Evolutionary conservation across 2,113 vertebrate genomes (phyloP).

Genomic region (Gymnorhina tibicen): DNA sequence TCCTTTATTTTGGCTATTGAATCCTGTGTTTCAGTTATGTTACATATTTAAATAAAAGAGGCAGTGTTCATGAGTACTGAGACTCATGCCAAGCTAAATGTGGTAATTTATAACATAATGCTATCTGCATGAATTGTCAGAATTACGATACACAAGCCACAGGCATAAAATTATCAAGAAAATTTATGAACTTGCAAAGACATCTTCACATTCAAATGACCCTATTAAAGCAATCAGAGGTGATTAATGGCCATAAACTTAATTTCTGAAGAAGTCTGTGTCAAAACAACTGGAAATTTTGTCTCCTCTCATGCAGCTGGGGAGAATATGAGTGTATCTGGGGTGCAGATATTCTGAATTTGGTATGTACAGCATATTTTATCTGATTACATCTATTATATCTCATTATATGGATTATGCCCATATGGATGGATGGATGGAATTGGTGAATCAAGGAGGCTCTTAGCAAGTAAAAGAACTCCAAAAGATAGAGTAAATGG

Average conservation of each 20-base stretch:
- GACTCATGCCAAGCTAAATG: constrained; percentile 20
- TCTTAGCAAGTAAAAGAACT: background rate
- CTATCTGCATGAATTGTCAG: constrained; percentile 63
- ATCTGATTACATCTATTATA: background rate
- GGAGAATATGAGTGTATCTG: background rate
- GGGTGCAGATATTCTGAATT: background rate
- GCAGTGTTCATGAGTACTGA: background rate
- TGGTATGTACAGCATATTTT: background rate
- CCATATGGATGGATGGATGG: background rate
- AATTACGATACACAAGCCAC: constrained; percentile 34
- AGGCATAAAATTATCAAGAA: constrained; percentile 33
- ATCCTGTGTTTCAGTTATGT: background rate
- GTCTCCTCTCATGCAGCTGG: background rate
- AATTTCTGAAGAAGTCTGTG: background rate
- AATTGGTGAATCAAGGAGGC: background rate
- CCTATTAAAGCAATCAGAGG: background rate
- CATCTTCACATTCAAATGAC: constrained; percentile 26
- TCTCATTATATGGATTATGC: background rate
- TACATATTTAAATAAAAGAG: background rate
- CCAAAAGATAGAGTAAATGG: background rate
- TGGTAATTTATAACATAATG: constrained; percentile 42
- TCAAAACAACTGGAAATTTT: background rate
- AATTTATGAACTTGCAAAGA: constrained; percentile 45
- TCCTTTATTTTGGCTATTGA: background rate
- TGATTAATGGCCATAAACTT: constrained; percentile 30